Conservation (phyloP, 2,113 vertebrate species). For the Calyptomena viridis region DNA sequence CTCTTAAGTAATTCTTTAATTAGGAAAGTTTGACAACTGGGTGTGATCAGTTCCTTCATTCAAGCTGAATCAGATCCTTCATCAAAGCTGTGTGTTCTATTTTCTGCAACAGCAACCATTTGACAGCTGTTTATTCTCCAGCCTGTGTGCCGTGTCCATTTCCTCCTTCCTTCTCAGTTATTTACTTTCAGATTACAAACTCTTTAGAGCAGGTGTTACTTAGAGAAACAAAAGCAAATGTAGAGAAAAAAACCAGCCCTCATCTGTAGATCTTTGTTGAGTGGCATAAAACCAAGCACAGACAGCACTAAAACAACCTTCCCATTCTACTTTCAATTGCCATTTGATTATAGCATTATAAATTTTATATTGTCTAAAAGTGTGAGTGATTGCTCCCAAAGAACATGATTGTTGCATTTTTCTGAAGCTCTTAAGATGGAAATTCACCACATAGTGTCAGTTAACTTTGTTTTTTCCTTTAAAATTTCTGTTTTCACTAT, state of each 20-base stretch:
- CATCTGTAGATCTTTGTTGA: not conserved
- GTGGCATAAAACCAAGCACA: not conserved
- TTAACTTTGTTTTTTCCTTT: not conserved
- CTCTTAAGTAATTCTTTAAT: not conserved
- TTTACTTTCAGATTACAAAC: constrained; percentile 57
- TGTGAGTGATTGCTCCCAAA: not conserved
- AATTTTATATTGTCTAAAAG: not conserved
- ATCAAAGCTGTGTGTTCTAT: not conserved
- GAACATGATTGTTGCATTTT: not conserved
- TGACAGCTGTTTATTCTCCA: constrained; percentile 51
- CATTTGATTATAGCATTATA: not conserved
- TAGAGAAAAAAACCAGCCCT: not conserved
- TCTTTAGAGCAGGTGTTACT: constrained; percentile 39
- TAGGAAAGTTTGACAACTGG: not conserved
- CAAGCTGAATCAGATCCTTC: not conserved
- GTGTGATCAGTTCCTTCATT: constrained; percentile 10
- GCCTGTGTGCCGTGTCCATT: not conserved
- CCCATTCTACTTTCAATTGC: not conserved
- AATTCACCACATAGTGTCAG: not conserved
- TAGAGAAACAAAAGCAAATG: constrained; percentile 31
- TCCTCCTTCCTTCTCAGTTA: constrained; percentile 41
- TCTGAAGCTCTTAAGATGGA: not conserved
- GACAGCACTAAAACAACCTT: not conserved
- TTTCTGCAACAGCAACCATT: not conserved
- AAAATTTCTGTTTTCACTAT: not conserved